phyloP scores from a whole-genome alignment of 2,888 invertebrate genomes.

The Lasioglossum morio region DNA sequence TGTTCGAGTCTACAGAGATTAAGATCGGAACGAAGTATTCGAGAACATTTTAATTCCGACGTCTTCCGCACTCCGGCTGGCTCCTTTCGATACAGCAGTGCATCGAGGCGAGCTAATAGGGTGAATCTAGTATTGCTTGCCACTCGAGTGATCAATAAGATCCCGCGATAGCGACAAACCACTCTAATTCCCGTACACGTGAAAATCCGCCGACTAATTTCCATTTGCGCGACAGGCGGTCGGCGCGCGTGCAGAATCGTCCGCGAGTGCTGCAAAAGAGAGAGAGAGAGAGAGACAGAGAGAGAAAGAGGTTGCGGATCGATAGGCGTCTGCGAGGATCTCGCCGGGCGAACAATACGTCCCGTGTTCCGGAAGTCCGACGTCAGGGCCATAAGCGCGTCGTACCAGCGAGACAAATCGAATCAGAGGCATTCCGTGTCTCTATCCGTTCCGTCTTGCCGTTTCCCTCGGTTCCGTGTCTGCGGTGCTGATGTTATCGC shows the following conservation, averaged over 20 bases:
- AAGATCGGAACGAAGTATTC: too few species aligned
- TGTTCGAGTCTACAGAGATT: too few species aligned
- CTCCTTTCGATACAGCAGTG: neutral
- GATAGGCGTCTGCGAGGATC: conserved; percentile 53
- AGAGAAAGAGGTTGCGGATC: conserved; percentile 32
- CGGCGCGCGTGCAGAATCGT: conserved; percentile 7
- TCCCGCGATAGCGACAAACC: neutral
- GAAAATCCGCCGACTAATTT: conserved; percentile 60
- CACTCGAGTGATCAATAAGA: conserved; percentile 9
- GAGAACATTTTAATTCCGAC: neutral
- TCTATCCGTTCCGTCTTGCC: conserved; percentile 59
- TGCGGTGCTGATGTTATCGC: conserved; percentile 54
- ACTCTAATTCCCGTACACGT: conserved; percentile 22
- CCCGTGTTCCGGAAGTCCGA: conserved; percentile 62
- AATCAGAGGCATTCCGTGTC: conserved; percentile 52
- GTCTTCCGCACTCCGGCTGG: neutral
- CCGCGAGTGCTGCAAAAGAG: neutral
- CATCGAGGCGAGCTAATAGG: neutral
- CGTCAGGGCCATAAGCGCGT: conserved; percentile 65
- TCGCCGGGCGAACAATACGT: conserved; percentile 61
- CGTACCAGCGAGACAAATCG: conserved; percentile 65
- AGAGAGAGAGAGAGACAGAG: neutral
- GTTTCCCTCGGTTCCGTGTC: conserved; percentile 51
- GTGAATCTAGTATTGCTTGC: neutral
- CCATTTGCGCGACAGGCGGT: conserved; percentile 40